Evolutionary conservation across 2,113 vertebrate genomes (phyloP).

Genomic region (Sardina pilchardus): DNA sequence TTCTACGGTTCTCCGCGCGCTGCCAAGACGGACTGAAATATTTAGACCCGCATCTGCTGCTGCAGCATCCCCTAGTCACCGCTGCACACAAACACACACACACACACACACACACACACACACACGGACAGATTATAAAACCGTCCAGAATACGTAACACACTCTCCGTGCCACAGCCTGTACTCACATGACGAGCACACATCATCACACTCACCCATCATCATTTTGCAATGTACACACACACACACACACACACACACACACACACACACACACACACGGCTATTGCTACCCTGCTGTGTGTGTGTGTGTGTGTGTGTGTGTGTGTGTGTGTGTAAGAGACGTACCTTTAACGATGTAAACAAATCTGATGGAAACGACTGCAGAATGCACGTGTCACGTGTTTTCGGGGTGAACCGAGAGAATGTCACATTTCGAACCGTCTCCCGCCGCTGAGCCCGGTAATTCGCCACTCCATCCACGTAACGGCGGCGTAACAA

Average conservation of each 20-base stretch:
- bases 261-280: neutral
- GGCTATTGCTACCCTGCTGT: neutral
- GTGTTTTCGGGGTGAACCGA: slow-evolving; percentile 24
- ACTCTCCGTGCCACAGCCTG: neutral
- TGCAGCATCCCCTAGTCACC: neutral
- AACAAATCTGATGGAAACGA: slow-evolving; percentile 55
- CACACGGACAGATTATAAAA: neutral
- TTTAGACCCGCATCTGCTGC: neutral
- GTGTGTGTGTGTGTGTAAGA: neutral
- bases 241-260: neutral
- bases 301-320: neutral
- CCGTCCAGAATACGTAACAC: neutral
- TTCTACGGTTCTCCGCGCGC: neutral
- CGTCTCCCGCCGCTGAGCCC: slow-evolving; percentile 35
- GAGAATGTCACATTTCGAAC: slow-evolving; percentile 70
- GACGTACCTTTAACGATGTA: slow-evolving; percentile 67
- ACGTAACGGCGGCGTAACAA: slow-evolving; percentile 46
- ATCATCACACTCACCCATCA: neutral
- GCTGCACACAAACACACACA: neutral
- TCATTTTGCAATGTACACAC: neutral
- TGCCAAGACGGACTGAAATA: neutral
- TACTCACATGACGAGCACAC: neutral
- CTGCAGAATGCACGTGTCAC: slow-evolving; percentile 50
- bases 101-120: neutral
- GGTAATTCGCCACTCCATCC: slow-evolving; percentile 46